Evolutionary conservation across 2,113 vertebrate genomes (phyloP).

Genomic region (Copsychus sechellarum): DNA sequence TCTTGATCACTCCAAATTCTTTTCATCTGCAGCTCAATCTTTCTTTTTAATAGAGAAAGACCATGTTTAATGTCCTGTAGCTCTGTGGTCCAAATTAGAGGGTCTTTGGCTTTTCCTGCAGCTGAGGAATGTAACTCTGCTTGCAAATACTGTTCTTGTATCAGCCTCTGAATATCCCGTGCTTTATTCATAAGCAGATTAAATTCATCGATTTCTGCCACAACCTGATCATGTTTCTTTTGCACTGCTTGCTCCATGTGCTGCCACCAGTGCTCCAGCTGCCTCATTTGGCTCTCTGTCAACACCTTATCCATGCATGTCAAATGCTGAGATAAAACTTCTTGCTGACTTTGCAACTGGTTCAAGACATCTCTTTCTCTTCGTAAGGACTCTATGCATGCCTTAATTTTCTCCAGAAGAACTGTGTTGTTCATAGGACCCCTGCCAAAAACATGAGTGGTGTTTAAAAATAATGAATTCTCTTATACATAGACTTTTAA

Average conservation of each 20-base stretch:
- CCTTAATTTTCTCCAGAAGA: conserved; percentile 76
- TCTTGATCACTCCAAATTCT: conserved; percentile 79
- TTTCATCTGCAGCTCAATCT: conserved; percentile 72
- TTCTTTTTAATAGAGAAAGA: conserved; percentile 72
- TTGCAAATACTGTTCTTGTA: conserved; percentile 60
- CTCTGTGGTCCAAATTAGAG: conserved; percentile 73
- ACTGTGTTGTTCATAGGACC: conserved; percentile 72
- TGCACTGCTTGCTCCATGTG: conserved; percentile 73
- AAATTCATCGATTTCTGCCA: conserved; percentile 63
- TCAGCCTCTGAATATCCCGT: conserved; percentile 71
- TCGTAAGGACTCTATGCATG: conserved; percentile 71
- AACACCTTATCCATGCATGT: conserved; percentile 74
- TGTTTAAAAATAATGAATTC: neutral
- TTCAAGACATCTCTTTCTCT: conserved; percentile 76
- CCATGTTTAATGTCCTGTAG: conserved; percentile 73
- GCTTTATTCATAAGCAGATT: conserved; percentile 67
- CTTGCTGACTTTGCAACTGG: conserved; percentile 70
- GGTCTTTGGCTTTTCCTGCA: conserved; percentile 51
- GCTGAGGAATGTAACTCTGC: conserved; percentile 15
- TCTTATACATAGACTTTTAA: neutral
- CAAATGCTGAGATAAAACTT: conserved; percentile 70
- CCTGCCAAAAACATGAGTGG: conserved; percentile 61
- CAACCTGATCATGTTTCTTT: conserved; percentile 69
- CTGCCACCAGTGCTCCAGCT: conserved; percentile 79
- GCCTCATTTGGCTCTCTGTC: conserved; percentile 70